A percentile compares a stretch with the other conserved stretches of the same genome.
These are phyloP conservation scores for Sapajus apella DNA, from an alignment of 2,113 vertebrate species.

Conservation along the genomic window DNA sequence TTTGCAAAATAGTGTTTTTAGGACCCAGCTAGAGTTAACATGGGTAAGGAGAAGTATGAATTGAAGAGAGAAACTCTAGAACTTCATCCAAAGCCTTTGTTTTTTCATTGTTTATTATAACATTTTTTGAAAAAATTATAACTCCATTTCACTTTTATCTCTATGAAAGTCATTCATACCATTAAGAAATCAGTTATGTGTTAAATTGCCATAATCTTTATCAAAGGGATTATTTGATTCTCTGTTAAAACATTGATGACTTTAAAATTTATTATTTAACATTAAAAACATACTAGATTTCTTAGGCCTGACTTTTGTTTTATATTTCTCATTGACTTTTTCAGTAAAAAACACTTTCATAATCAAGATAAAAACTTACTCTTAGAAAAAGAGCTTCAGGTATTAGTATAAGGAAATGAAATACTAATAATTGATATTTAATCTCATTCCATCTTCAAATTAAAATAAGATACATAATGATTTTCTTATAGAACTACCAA, in stretches of 20 bases:
- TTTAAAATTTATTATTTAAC: constrained; percentile 27
- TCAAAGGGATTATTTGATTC: background rate
- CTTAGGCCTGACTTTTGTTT: background rate
- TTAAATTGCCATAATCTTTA: background rate
- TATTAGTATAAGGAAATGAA: background rate
- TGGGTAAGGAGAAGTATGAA: background rate
- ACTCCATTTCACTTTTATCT: background rate
- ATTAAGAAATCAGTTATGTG: constrained; percentile 6
- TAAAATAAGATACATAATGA: background rate
- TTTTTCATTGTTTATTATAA: background rate
- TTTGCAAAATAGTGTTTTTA: background rate
- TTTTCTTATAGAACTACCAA: background rate
- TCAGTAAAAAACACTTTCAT: background rate
- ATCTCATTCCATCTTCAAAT: background rate
- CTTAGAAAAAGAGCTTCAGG: background rate
- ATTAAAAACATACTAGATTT: background rate
- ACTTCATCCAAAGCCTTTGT: background rate
- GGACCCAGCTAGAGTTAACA: background rate
- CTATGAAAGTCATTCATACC: background rate
- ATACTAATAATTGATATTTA: background rate
- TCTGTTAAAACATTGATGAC: background rate
- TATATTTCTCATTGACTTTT: background rate
- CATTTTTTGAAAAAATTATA: background rate
- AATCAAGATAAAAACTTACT: background rate
- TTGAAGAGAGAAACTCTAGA: background rate